phyloP scores from a whole-genome alignment of 35 echinoderm and acorn worm species.

The Lytechinus variegatus region DNA sequence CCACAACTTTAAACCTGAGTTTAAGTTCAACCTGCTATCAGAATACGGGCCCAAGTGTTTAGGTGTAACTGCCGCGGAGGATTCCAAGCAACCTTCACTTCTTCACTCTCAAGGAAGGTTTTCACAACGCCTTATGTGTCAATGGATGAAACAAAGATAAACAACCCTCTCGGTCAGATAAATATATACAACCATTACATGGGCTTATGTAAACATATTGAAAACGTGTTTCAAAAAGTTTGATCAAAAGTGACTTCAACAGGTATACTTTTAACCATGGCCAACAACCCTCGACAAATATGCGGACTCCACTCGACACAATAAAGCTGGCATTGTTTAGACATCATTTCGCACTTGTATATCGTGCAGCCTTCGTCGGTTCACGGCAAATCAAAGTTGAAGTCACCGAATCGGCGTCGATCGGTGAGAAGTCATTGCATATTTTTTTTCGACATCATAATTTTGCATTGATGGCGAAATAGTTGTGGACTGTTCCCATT shows the following conservation, averaged over 20 bases:
- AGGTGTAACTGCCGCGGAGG: background rate
- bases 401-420: background rate
- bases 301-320: background rate
- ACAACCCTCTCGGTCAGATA: background rate
- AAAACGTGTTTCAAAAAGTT: background rate
- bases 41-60: too few relatives aligned
- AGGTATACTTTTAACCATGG: background rate
- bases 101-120: background rate
- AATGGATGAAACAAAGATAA: background rate
- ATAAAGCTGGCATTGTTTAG: background rate
- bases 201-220: background rate
- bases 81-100: background rate
- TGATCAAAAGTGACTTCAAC: background rate
- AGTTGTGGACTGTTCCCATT: background rate
- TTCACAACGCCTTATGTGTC: background rate
- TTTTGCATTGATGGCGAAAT: background rate
- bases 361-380: background rate
- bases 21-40: too few relatives aligned
- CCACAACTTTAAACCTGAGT: too few relatives aligned
- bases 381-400: background rate
- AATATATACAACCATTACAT: background rate
- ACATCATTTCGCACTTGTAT: background rate
- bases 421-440: background rate
- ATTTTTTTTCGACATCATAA: background rate
- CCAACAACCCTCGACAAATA: background rate